phyloP scores from a whole-genome alignment of 1,140 invertebrate genomes.

The Hycleus cichorii region DNA sequence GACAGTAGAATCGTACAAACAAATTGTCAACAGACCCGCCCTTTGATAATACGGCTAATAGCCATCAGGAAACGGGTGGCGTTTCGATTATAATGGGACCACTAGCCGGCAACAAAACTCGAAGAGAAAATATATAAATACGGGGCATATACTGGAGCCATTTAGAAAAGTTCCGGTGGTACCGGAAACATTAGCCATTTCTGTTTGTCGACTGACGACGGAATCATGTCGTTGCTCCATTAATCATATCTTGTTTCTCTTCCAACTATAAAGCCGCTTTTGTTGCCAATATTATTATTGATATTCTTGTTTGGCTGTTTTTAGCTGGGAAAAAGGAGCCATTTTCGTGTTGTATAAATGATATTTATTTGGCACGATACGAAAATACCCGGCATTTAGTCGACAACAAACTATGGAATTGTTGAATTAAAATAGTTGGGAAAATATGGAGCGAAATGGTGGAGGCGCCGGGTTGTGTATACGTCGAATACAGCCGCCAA shows the following conservation, averaged over 20 bases:
- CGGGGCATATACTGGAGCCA: constrained; percentile 14
- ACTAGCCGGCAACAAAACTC: constrained; percentile 10
- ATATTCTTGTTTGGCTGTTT: constrained; percentile 34
- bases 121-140: no score
- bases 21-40: constrained; percentile 35
- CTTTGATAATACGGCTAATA: constrained; percentile 39
- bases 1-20: constrained; percentile 22
- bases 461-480: no score
- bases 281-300: constrained; percentile 37
- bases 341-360: constrained; percentile 38
- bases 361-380: constrained; percentile 37
- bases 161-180: constrained; percentile 37
- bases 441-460: no score
- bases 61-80: constrained; percentile 36
- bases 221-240: constrained; percentile 32
- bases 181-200: constrained; percentile 39
- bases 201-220: constrained; percentile 12
- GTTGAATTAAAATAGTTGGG: no score
- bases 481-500: no score
- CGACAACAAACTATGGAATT: no score
- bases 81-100: constrained; percentile 24
- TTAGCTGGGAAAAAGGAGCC: constrained; percentile 12
- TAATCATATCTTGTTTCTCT: constrained; percentile 36
- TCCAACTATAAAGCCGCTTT: constrained; percentile 20
- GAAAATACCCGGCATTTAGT: constrained; percentile 24